Conservation (phyloP, 2,113 vertebrate species). For the Patagioenas fasciata region DNA sequence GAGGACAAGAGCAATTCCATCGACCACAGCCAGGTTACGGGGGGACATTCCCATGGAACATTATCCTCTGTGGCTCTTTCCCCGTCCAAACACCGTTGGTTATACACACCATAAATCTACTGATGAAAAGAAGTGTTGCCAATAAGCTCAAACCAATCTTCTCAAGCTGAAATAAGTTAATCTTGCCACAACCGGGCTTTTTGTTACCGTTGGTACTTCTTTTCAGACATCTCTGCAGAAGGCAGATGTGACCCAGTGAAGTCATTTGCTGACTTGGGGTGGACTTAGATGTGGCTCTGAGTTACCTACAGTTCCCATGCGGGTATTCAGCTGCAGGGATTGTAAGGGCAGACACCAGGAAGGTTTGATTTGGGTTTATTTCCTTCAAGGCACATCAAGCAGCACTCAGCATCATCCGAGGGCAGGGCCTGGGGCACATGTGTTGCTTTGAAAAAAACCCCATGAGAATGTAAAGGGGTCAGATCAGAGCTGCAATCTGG, state of each 20-base stretch:
- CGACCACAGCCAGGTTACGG: accelerated
- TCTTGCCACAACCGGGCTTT: neutral
- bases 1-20: neutral
- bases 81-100: neutral
- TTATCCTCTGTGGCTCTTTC: accelerated
- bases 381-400: neutral
- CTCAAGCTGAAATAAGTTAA: neutral
- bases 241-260: neutral
- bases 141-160: neutral
- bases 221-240: neutral
- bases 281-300: neutral
- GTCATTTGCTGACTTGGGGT: neutral
- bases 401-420: neutral
- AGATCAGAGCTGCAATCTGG: neutral
- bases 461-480: neutral
- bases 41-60: neutral
- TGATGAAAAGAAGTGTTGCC: neutral
- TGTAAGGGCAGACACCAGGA: neutral
- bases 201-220: neutral
- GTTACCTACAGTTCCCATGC: neutral
- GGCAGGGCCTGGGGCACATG: neutral
- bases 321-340: neutral
- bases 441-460: neutral
- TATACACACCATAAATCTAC: neutral
- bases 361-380: neutral